phyloP scores from a whole-genome alignment of 2,888 invertebrate genomes.

The Phyllotreta cruciferae region DNA sequence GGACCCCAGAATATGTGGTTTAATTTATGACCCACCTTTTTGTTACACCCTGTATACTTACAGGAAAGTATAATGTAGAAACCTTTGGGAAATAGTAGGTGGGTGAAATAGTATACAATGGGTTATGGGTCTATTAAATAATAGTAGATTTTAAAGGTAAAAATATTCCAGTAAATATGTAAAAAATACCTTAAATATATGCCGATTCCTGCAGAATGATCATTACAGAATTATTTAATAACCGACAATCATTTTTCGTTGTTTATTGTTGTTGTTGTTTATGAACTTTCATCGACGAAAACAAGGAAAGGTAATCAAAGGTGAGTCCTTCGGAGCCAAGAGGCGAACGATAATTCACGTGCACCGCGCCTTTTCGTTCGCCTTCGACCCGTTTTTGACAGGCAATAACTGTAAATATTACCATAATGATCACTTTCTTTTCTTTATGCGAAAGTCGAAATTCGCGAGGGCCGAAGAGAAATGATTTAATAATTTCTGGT shows the following conservation, averaged over 20 bases:
- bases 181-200: no score
- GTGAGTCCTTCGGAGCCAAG: slow-evolving; percentile 17
- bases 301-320: slow-evolving; percentile 20
- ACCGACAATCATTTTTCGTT: slow-evolving; percentile 6
- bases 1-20: no score
- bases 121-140: no score
- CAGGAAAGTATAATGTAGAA: no score
- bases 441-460: slow-evolving; percentile 16
- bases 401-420: slow-evolving; percentile 21
- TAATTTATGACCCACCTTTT: no score
- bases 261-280: slow-evolving; percentile 8
- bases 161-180: no score
- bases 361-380: slow-evolving; percentile 17
- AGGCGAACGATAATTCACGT: slow-evolving; percentile 19
- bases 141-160: no score
- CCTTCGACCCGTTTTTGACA: slow-evolving; percentile 22
- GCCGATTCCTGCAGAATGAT: no score
- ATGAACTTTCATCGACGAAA: slow-evolving; percentile 18
- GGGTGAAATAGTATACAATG: no score
- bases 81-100: no score
- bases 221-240: background rate
- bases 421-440: slow-evolving; percentile 26
- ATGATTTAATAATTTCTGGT: slow-evolving; percentile 18
- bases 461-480: slow-evolving; percentile 13
- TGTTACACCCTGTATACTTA: no score